Evolutionary conservation across 2,113 vertebrate species (phyloP), one percentile per base, ranked within the genome.

Genomic region (Gasterosteus nipponicus): DNA sequence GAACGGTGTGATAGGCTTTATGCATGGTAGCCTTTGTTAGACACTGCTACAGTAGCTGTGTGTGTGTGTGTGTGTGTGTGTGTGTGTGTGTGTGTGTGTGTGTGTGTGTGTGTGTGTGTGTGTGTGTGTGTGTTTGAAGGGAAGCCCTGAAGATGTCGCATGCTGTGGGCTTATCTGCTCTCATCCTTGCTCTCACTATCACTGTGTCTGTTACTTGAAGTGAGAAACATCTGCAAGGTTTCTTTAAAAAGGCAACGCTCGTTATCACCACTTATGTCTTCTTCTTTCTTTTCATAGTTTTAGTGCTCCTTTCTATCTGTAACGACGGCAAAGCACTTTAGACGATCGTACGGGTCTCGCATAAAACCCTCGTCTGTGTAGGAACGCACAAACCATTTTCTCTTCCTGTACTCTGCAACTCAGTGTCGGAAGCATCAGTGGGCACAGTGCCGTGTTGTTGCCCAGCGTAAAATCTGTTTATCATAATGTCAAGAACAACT

Each of bases 11-110:
- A 19, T 3, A n/a, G 59, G 44, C 72, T 87, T 83, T 77, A 63
- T 78, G 70, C 68, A 63, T 63, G 61, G 75, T 53, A 44, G 81
- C 66, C 61, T 82, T 72, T 75, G 75, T 84, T 86, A 84, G 77
- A 63, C 65, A 58, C 62, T 51, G 69, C 75, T 78, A 60, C 26
- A 47, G 57, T 33, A 41, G 16, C 29, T 42, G 46, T 59, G 74
- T 77, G 38, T 39, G 10, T 83, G 67, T 74, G 64, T 51, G n/a
- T 63, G 61, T 63, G 61, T 47, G 39, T 46, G 38, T 75, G 58
- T 49, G 59, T 61, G 46, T 49, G 46, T 33, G 59, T 51, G 38
- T 74, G 31, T 61, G 59, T 53, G 60, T 53, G 22, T 51, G 47
- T 44, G 57, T 62, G 74, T 74, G 31, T 38, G 11, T 80, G 70